phyloP scores from a whole-genome alignment of 2,113 vertebrate species.

The Panthera uncia region DNA sequence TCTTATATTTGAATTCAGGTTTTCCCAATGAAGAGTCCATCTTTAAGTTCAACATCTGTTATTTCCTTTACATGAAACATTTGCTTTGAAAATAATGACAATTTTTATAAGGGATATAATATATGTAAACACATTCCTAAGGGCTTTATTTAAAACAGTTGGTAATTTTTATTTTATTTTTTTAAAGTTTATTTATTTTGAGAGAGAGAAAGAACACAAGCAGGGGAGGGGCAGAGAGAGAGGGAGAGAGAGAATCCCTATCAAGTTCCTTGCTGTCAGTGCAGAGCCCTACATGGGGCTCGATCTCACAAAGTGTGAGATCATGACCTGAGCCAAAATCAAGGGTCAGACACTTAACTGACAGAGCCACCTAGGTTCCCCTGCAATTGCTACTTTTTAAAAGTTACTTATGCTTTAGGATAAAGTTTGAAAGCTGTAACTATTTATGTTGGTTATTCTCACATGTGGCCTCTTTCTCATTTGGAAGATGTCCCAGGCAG shows the following conservation, averaged over 20 bases:
- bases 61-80: slow-evolving; percentile 15
- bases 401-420: not conserved
- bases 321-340: too few relatives aligned
- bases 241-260: too few relatives aligned
- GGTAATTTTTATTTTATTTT: not conserved
- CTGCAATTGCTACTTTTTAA: not conserved
- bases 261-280: too few relatives aligned
- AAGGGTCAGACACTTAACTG: too few relatives aligned
- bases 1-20: slow-evolving; percentile 33
- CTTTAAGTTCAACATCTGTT: not conserved
- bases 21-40: not conserved
- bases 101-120: not conserved
- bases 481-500: not conserved
- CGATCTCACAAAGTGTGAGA: too few relatives aligned
- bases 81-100: slow-evolving; percentile 46
- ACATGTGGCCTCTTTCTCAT: not conserved
- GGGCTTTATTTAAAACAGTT: slow-evolving; percentile 18
- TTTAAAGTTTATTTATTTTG: too few relatives aligned
- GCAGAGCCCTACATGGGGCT: too few relatives aligned
- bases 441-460: not conserved
- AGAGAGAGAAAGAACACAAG: too few relatives aligned
- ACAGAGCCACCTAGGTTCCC: too few relatives aligned
- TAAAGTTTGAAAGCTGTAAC: not conserved
- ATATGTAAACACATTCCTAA: not conserved
- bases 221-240: too few relatives aligned